Percentiles rank a stretch among this genome's conserved stretches.
phyloP scores from a whole-genome alignment of 1,140 invertebrate genomes.

The Homarus americanus region DNA sequence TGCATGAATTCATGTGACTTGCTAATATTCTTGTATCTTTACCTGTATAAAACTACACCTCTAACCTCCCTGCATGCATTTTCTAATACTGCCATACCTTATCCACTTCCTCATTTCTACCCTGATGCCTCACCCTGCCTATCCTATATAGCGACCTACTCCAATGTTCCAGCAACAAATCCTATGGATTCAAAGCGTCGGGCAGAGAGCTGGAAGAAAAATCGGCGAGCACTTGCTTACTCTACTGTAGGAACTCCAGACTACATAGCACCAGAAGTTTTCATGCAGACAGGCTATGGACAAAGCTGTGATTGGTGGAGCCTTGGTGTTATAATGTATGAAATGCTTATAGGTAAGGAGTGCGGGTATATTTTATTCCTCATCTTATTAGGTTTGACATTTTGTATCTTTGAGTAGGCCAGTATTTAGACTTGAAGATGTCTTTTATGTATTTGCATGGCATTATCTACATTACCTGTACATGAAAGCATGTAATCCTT shows the following conservation, averaged over 20 bases:
- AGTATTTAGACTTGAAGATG: no score
- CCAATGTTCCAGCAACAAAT: slow-evolving; percentile 79
- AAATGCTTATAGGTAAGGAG: slow-evolving; percentile 96
- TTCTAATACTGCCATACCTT: not conserved
- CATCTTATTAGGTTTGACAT: no score
- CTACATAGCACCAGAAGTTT: slow-evolving; percentile 99
- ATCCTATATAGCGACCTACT: slow-evolving; percentile 66
- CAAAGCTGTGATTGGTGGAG: slow-evolving; percentile 99
- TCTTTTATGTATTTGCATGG: no score
- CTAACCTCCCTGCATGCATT: not conserved
- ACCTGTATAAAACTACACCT: not conserved
- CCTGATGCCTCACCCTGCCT: slow-evolving; percentile 30
- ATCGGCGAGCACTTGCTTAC: slow-evolving; percentile 93
- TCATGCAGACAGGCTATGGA: slow-evolving; percentile 98
- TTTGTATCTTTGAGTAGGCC: no score
- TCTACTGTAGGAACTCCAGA: slow-evolving; percentile 99
- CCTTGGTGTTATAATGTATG: slow-evolving; percentile 99
- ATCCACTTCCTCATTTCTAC: slow-evolving; percentile 13
- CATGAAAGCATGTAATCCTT: no score
- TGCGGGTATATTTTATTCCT: no score
- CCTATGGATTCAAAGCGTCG: slow-evolving; percentile 97
- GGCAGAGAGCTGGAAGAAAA: slow-evolving; percentile 99
- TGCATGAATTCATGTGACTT: slow-evolving; percentile 2
- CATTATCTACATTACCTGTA: no score
- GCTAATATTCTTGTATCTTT: not conserved